Evolutionary conservation across 2,797 vertebrate species (phyloP).

Genomic region (Poecile montanus): DNA sequence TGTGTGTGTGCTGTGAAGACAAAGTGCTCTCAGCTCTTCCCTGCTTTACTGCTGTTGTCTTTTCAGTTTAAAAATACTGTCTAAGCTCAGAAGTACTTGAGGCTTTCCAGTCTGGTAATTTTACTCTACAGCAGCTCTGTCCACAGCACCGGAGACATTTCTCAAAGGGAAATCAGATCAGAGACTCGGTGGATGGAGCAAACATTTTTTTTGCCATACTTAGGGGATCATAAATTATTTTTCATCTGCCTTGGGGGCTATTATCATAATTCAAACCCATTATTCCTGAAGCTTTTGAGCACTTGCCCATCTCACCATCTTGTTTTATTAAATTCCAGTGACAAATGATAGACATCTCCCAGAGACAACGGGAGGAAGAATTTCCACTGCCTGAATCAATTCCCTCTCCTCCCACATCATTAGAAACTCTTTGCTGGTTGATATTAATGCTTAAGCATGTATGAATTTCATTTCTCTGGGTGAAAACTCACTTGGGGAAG

Average conservation of each 20-base stretch:
- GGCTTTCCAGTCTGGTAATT: slow-evolving; percentile 1
- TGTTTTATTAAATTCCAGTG: slow-evolving; percentile 10
- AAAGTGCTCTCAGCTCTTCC: not conserved
- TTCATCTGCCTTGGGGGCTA: slow-evolving; percentile 60
- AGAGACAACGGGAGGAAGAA: not conserved
- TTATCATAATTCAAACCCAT: slow-evolving; percentile 37
- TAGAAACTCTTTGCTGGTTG: not conserved
- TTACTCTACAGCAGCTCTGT: not conserved
- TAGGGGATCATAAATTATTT: slow-evolving; percentile 62
- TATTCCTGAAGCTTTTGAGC: slow-evolving; percentile 9
- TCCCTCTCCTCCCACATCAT: not conserved
- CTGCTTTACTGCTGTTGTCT: not conserved
- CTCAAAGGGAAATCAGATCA: slow-evolving; percentile 64
- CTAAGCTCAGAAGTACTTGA: not conserved
- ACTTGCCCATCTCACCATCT: slow-evolving; percentile 5
- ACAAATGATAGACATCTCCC: not conserved
- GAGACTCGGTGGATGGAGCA: not conserved
- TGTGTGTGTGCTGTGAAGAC: not conserved
- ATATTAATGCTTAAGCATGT: not conserved
- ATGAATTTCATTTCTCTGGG: not conserved
- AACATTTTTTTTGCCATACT: not conserved
- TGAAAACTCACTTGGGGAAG: not conserved
- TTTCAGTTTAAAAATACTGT: not conserved
- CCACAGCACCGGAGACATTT: slow-evolving; percentile 37
- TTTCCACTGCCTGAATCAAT: not conserved